These are phyloP conservation scores for Tricholauxania praeusta DNA, from an alignment of 2,888 invertebrate genomes.

Conservation along the genomic window DNA sequence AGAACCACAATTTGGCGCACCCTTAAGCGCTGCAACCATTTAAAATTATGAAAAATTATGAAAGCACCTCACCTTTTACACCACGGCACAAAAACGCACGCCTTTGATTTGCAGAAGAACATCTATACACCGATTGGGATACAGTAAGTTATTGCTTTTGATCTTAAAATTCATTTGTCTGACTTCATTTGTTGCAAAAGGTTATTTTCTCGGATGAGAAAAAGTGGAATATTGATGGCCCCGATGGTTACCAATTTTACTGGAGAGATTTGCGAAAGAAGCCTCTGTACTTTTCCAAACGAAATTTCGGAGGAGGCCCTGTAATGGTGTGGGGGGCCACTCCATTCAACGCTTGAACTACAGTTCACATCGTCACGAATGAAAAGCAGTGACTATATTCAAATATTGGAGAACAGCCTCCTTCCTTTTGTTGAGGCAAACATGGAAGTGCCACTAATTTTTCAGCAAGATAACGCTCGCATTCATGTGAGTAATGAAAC, in stretches of 20 bases:
- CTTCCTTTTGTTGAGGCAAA: neutral
- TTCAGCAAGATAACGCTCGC: too few relatives aligned
- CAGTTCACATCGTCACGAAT: neutral
- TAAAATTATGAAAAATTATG: neutral
- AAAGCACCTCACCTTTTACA: neutral
- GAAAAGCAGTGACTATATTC: neutral
- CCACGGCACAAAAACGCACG: neutral
- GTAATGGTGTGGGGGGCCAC: neutral
- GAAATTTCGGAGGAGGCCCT: neutral
- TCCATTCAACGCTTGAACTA: neutral
- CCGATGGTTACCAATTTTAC: neutral
- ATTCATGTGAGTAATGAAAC: neutral
- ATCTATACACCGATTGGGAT: neutral
- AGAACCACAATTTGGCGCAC: too few relatives aligned
- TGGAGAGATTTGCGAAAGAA: slow-evolving; percentile 2
- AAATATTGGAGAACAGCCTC: too few relatives aligned
- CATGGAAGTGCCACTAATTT: neutral
- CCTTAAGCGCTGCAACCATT: neutral
- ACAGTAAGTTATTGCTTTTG: neutral
- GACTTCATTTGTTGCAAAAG: neutral
- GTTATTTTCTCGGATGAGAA: neutral
- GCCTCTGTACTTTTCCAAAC: neutral
- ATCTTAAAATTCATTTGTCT: neutral
- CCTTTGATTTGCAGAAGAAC: too few relatives aligned
- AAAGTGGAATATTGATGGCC: neutral